Evolutionary conservation across 2,888 invertebrate genomes (phyloP).

Genomic region (Trissolcus japonicus): DNA sequence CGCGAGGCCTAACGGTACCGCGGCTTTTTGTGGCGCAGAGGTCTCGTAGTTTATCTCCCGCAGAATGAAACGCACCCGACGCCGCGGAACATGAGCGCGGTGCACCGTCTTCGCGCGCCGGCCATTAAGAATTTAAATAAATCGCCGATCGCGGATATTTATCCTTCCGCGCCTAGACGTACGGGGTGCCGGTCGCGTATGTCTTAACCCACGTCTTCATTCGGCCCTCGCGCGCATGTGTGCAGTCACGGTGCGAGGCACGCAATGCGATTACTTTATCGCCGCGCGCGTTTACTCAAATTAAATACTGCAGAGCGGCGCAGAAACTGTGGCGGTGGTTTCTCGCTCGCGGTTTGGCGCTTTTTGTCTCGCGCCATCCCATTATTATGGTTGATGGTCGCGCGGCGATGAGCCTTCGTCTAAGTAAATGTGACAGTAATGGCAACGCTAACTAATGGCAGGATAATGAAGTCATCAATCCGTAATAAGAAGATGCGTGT

Average conservation of each 20-base stretch:
- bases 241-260: conserved; percentile 23
- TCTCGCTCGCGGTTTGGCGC: background rate
- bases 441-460: conserved; percentile 37
- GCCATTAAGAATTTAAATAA: conserved; percentile 70
- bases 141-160: conserved; percentile 69
- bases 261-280: conserved; percentile 54
- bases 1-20: conserved; percentile 53
- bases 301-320: conserved; percentile 23
- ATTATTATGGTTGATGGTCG: conserved; percentile 23
- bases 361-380: background rate
- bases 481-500: conserved; percentile 27
- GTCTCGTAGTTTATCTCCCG: conserved; percentile 59
- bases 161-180: conserved; percentile 52
- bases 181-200: conserved; percentile 27
- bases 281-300: conserved; percentile 31
- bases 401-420: conserved; percentile 16
- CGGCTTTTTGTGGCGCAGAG: conserved; percentile 51
- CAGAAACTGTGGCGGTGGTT: background rate
- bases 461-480: conserved; percentile 44
- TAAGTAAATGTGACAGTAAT: conserved; percentile 46
- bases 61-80: conserved; percentile 58
- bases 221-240: conserved; percentile 27
- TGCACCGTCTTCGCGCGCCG: conserved; percentile 51
- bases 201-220: conserved; percentile 52
- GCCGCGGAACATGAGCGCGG: conserved; percentile 54